Conservation (phyloP, 2,888 invertebrate genomes). For the Hesperia comma region DNA sequence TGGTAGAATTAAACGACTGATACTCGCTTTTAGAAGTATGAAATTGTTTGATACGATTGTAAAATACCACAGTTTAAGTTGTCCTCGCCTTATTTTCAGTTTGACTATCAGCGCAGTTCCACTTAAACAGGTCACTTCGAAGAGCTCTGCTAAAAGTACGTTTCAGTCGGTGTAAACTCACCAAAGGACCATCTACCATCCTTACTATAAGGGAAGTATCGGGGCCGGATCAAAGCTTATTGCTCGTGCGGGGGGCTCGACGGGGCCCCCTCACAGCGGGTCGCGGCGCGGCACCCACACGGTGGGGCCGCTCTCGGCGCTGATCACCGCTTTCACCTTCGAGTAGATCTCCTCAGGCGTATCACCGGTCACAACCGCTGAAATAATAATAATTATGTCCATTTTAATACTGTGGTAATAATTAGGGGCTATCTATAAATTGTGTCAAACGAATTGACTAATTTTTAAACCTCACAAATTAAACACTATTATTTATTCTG, state of each 20-base stretch:
- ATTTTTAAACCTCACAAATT: no score
- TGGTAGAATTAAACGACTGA: background rate
- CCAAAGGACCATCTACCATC: conserved; percentile 4
- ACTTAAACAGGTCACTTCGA: no score
- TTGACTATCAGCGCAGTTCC: no score
- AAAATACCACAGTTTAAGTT: background rate
- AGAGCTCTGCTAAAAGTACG: background rate
- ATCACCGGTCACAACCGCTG: conserved; percentile 98
- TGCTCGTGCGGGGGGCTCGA: background rate
- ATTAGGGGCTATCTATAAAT: no score
- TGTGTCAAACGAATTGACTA: no score
- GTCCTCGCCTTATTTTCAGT: background rate
- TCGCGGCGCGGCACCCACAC: conserved; percentile 99
- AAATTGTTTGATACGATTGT: background rate
- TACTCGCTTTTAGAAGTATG: background rate
- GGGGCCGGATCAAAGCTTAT: conserved; percentile 8
- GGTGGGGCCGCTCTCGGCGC: conserved; percentile 96
- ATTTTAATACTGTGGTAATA: no score
- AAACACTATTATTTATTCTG: no score
- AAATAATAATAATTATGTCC: conserved; percentile 24
- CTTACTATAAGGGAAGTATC: background rate
- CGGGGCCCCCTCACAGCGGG: conserved; percentile 90
- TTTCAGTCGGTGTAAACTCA: conserved; percentile 1
- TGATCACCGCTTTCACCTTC: conserved; percentile 97
- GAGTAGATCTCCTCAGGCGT: conserved; percentile 98